Base-by-base conservation (phyloP, 1,140 invertebrate species). In the Psix sp. region DNA sequence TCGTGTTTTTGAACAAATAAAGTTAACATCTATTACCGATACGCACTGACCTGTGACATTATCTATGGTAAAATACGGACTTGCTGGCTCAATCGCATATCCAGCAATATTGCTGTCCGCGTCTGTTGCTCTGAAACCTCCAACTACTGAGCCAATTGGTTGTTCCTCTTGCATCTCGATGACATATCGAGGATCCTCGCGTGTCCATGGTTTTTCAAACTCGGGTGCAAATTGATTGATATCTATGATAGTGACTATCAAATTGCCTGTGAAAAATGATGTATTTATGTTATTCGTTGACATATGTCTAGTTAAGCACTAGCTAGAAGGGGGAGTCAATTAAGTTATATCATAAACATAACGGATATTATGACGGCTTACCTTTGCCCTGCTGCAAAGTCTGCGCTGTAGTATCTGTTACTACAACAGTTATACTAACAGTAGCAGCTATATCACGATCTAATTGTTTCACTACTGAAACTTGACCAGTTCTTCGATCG, bases 231-330 rank as follows among this genome's bases (percentile, higher is more conserved):
- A 88, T 67, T 91, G 90, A 80, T 93, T 93, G 11, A 91, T 92
- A 81, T 97, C 95, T 21, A 96, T 92, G 35, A 98, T 94, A 1
- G 92, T 95, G 16, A 98, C 92, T 52, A 96, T 92, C 3, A 97
- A 84, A 45, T 92, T 91, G 17, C 95, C 94, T 92, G 82, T 18
- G 74, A 66, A 74, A 48, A 45, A 7, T 35, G 38, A 46, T 33
- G 13, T 5, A 5, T 24, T 24, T 9, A 9, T 24, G 21, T 24
- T 24, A 4, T 24, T 24, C 21, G 21, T 24, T 24, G 21, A 24
- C 21, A 9, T 24, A 5, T 9, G n/a, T n/a, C n/a, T n/a, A n/a
- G n/a, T n/a, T n/a, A n/a, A n/a, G n/a, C n/a, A n/a, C n/a, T n/a
- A n/a, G n/a, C n/a, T n/a, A n/a, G n/a, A n/a, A n/a, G n/a, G n/a